phyloP scores from a whole-genome alignment of 2,113 vertebrate species.

The Anser cygnoides region DNA sequence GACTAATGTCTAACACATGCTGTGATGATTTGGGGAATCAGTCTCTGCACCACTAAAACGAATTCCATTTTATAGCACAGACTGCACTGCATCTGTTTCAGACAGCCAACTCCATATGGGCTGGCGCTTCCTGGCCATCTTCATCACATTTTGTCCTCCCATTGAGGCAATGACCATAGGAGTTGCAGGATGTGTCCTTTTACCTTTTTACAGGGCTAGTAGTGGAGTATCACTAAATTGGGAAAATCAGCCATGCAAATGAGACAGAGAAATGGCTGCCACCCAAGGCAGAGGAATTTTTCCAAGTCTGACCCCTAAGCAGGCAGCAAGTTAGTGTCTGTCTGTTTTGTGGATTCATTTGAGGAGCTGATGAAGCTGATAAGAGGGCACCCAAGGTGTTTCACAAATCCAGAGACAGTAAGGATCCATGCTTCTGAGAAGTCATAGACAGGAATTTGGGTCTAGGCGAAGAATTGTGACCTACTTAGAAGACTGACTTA shows the following conservation, averaged over 20 bases:
- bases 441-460: constrained; percentile 23
- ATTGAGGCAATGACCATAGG: not conserved
- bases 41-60: not conserved
- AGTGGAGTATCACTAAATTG: not conserved
- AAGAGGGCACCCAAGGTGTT: constrained; percentile 51
- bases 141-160: not conserved
- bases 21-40: not conserved
- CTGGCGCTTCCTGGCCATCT: not conserved
- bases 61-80: not conserved
- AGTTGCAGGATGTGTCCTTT: not conserved
- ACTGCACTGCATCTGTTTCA: not conserved
- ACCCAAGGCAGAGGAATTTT: constrained; percentile 21
- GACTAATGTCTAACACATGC: not conserved
- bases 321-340: constrained; percentile 40
- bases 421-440: constrained; percentile 34
- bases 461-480: constrained; percentile 53
- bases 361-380: constrained; percentile 42
- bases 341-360: constrained; percentile 35
- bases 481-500: constrained; percentile 66
- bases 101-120: not conserved
- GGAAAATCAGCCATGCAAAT: constrained; percentile 19
- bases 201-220: not conserved
- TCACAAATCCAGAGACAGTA: constrained; percentile 16
- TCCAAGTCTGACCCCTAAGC: constrained; percentile 24
- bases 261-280: not conserved